These are phyloP conservation scores for Amblyteles armatorius DNA, from an alignment of 2,888 invertebrate species.

Conservation along the genomic window DNA sequence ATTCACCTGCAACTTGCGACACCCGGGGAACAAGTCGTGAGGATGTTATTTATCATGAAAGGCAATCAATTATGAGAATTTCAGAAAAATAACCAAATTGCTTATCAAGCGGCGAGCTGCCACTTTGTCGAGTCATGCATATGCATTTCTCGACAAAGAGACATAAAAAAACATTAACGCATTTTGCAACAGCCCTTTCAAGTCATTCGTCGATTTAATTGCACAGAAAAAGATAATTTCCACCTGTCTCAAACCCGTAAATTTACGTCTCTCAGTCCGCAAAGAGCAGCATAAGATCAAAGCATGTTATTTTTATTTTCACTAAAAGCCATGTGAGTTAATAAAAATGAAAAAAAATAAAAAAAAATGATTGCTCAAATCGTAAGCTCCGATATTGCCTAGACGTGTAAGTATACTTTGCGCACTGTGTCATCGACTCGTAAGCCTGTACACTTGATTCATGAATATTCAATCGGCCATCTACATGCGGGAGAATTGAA, in stretches of 20 bases:
- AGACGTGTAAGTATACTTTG: neutral
- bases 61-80: neutral
- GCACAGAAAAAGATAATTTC: neutral
- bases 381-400: neutral
- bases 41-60: neutral
- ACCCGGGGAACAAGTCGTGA: neutral
- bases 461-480: neutral
- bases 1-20: neutral
- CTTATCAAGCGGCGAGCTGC: neutral
- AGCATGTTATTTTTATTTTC: neutral
- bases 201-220: neutral
- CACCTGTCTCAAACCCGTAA: neutral
- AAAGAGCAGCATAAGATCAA: neutral
- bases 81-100: neutral
- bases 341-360: neutral
- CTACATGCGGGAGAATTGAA: neutral
- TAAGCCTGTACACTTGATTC: neutral
- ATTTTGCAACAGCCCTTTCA: neutral
- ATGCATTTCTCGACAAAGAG: neutral
- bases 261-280: neutral
- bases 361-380: neutral
- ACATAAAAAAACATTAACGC: neutral
- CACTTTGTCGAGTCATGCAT: neutral
- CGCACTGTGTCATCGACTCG: neutral
- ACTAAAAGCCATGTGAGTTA: neutral